These are phyloP conservation scores for Ophioderma brevispina DNA, from an alignment of 35 echinoderm and acorn worm species.

Conservation along the genomic window DNA sequence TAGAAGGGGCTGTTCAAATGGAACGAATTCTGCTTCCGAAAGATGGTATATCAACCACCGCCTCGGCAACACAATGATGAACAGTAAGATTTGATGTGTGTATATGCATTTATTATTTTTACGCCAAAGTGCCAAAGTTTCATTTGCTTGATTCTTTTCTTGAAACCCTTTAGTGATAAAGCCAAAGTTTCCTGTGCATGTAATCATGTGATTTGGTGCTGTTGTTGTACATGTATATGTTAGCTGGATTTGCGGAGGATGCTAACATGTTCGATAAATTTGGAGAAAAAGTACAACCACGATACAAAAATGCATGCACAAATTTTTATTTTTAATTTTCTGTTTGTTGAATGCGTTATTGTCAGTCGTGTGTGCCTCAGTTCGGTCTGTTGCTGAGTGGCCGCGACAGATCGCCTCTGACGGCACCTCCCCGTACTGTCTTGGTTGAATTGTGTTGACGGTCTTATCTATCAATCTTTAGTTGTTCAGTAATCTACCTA, in stretches of 20 bases:
- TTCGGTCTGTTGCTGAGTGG: background rate
- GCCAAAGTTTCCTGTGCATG: no score
- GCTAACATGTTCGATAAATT: no score
- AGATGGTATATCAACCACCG: no score
- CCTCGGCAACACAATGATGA: no score
- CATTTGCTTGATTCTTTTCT: background rate
- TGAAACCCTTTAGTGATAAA: no score
- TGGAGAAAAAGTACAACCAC: no score
- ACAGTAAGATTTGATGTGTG: background rate
- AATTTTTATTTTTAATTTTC: background rate
- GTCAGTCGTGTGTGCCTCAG: background rate
- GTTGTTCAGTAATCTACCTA: conserved; percentile 4
- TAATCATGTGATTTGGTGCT: no score
- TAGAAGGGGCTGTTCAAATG: no score
- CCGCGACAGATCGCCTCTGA: background rate
- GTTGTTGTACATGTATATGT: no score
- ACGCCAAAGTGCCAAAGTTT: conserved; percentile 9
- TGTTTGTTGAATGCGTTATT: background rate
- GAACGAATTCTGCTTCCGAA: no score
- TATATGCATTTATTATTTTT: background rate
- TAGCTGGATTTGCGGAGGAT: no score
- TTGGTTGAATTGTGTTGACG: no score
- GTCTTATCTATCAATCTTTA: background rate
- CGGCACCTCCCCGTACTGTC: background rate
- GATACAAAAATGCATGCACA: background rate